phyloP scores from a whole-genome alignment of 2,888 invertebrate species.

The Agrotis exclamationis region DNA sequence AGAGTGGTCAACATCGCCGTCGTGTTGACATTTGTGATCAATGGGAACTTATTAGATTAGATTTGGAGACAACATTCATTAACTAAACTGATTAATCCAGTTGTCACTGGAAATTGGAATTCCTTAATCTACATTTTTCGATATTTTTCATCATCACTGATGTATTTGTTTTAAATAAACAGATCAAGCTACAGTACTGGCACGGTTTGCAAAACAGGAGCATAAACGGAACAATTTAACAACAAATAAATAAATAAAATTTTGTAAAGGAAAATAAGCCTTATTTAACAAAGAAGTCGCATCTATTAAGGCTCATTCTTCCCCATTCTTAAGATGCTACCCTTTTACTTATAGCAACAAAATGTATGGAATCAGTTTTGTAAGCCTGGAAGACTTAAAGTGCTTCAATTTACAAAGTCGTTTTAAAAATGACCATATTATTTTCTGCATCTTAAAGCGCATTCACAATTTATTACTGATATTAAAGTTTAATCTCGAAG shows the following conservation, averaged over 20 bases:
- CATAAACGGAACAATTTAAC: too few species aligned
- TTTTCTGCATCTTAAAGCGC: conserved; percentile 28
- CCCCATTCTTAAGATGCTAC: too few species aligned
- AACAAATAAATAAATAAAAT: too few species aligned
- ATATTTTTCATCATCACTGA: background rate
- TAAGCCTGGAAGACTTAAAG: conserved; percentile 6
- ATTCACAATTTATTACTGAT: conserved; percentile 48
- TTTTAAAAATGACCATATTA: conserved; percentile 23
- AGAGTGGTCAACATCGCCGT: conserved; percentile 24
- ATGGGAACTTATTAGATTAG: conserved; percentile 51
- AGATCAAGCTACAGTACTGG: background rate
- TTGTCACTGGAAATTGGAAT: conserved; percentile 22
- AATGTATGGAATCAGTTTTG: background rate
- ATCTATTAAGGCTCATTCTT: too few species aligned
- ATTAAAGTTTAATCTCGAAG: conserved; percentile 54
- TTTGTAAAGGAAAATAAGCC: too few species aligned
- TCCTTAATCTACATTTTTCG: background rate
- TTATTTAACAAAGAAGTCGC: too few species aligned
- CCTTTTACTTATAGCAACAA: too few species aligned
- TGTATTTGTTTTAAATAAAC: background rate
- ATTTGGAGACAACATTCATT: conserved; percentile 46
- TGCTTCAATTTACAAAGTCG: conserved; percentile 23
- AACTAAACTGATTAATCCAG: conserved; percentile 35
- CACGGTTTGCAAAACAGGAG: background rate
- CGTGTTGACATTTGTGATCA: conserved; percentile 47